Percentiles rank a stretch among this genome's conserved stretches.
phyloP scores from a whole-genome alignment of 2,113 vertebrate species.

The Odobenus rosmarus region DNA sequence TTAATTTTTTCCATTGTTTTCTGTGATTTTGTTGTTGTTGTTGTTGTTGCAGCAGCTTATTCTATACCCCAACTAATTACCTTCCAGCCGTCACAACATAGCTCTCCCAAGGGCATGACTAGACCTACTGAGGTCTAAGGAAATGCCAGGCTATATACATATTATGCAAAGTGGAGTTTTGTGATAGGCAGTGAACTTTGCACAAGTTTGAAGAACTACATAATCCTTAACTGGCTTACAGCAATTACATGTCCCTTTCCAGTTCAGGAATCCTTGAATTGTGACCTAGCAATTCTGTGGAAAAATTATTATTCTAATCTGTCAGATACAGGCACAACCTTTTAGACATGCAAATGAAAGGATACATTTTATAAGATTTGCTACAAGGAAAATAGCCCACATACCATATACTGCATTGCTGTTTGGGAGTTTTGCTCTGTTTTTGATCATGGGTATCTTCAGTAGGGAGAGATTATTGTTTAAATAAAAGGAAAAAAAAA shows the following conservation, averaged over 20 bases:
- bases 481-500: background rate
- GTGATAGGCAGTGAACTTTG: background rate
- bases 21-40: background rate
- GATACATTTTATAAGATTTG: background rate
- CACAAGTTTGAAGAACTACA: background rate
- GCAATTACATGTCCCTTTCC: background rate
- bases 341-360: background rate
- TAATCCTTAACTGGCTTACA: background rate
- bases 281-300: background rate
- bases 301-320: background rate
- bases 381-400: background rate
- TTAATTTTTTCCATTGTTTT: background rate
- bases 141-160: background rate
- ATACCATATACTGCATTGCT: background rate
- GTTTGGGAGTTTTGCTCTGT: background rate
- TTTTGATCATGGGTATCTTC: background rate
- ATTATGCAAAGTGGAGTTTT: background rate
- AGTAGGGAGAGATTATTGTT: background rate
- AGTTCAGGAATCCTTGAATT: background rate
- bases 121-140: background rate
- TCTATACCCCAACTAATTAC: background rate
- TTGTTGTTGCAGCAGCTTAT: background rate
- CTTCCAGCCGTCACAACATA: background rate
- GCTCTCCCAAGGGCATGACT: background rate
- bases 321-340: background rate